phyloP scores from a whole-genome alignment of 1,140 invertebrate genomes.

The Leptonema lineaticorne region DNA sequence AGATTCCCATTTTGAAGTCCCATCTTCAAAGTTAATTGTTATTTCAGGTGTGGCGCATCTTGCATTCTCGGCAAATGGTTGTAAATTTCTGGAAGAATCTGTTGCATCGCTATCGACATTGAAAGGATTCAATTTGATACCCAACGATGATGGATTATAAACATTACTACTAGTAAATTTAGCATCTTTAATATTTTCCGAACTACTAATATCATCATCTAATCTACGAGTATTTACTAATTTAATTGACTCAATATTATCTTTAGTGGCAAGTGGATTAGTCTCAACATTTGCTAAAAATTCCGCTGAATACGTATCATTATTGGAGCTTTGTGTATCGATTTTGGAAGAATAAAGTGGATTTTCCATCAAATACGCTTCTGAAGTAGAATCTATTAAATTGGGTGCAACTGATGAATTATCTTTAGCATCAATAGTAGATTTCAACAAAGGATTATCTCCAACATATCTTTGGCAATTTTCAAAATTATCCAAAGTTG shows the following conservation, averaged over 20 bases:
- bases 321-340: constrained; percentile 43
- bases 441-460: constrained; percentile 45
- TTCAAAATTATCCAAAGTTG: constrained; percentile 55
- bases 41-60: constrained; percentile 66
- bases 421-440: constrained; percentile 33
- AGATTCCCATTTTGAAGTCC: constrained; percentile 37
- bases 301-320: constrained; percentile 29
- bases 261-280: not conserved
- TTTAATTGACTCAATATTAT: not conserved
- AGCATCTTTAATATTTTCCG: not conserved
- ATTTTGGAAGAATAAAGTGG: constrained; percentile 55
- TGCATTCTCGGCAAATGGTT: constrained; percentile 42
- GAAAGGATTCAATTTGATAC: constrained; percentile 58
- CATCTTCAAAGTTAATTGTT: constrained; percentile 50
- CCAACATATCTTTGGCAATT: constrained; percentile 55
- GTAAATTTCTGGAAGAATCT: not conserved
- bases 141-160: constrained; percentile 40
- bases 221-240: not conserved
- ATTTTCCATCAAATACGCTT: constrained; percentile 49
- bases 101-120: constrained; percentile 43
- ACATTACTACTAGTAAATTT: not conserved
- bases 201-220: constrained; percentile 24
- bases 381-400: constrained; percentile 45
- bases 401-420: constrained; percentile 13
- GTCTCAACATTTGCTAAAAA: constrained; percentile 18